phyloP scores from a whole-genome alignment of 2,888 invertebrate genomes.

The Pardosa pseudoannulata region DNA sequence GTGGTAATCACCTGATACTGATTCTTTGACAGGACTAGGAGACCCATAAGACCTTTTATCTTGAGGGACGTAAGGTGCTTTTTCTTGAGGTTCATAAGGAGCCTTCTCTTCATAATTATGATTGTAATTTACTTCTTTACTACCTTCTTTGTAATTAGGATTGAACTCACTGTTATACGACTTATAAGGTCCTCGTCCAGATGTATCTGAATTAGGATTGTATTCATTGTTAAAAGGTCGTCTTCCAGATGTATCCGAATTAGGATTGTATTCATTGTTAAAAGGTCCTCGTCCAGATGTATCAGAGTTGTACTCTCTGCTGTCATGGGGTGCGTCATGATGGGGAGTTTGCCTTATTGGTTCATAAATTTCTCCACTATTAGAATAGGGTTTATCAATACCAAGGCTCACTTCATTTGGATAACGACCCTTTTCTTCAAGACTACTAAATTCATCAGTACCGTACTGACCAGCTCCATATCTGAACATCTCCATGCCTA shows the following conservation, averaged over 20 bases:
- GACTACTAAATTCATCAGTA: slow-evolving; percentile 43
- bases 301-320: neutral
- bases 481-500: slow-evolving; percentile 41
- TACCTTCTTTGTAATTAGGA: neutral
- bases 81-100: neutral
- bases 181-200: neutral
- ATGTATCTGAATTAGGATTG: neutral
- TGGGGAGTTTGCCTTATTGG: neutral
- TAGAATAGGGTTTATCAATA: neutral
- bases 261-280: neutral
- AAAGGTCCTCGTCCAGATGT: neutral
- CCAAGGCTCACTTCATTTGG: slow-evolving; percentile 56
- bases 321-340: neutral
- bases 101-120: slow-evolving; percentile 17
- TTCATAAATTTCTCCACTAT: neutral
- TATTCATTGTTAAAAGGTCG: neutral
- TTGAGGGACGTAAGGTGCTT: neutral
- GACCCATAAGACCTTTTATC: neutral
- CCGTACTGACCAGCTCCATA: slow-evolving; percentile 45
- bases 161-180: neutral
- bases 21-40: neutral
- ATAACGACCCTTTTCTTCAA: slow-evolving; percentile 11
- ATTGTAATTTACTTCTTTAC: neutral
- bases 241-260: neutral
- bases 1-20: neutral